Conservation (phyloP, 2,888 invertebrate species). For the Muschampia plurimacula region DNA sequence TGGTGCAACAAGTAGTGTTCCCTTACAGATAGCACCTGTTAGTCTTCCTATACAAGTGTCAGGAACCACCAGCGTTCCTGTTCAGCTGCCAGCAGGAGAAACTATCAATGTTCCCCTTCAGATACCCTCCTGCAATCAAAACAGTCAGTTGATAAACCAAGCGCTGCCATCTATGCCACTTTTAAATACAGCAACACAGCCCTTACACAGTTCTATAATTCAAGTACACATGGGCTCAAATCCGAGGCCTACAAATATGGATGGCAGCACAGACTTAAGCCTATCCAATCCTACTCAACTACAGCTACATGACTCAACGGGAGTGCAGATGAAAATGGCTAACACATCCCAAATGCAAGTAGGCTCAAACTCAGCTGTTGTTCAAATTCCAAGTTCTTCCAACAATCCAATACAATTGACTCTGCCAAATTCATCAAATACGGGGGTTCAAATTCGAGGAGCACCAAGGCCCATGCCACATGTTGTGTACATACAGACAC, state of each 20-base stretch:
- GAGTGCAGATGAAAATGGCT: conserved; percentile 71
- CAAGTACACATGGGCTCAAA: conserved; percentile 81
- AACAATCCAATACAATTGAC: conserved; percentile 73
- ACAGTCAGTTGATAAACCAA: conserved; percentile 68
- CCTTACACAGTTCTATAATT: conserved; percentile 75
- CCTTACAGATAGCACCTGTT: conserved; percentile 75
- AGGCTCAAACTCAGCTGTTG: conserved; percentile 64
- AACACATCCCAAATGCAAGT: conserved; percentile 74
- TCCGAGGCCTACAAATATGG: conserved; percentile 64
- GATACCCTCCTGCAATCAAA: conserved; percentile 68
- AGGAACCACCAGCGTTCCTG: conserved; percentile 71
- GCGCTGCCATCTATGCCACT: conserved; percentile 76
- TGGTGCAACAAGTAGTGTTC: conserved; percentile 69
- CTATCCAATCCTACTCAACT: conserved; percentile 69
- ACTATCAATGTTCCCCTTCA: conserved; percentile 80
- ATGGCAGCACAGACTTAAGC: conserved; percentile 67
- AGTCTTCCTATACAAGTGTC: conserved; percentile 78
- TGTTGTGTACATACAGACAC: conserved; percentile 86
- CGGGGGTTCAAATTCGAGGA: conserved; percentile 65
- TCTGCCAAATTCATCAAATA: conserved; percentile 54
- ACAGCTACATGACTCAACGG: conserved; percentile 63
- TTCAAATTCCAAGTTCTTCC: conserved; percentile 74
- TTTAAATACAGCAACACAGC: conserved; percentile 67
- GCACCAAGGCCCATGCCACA: conserved; percentile 78
- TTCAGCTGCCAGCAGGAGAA: conserved; percentile 76